phyloP scores from a whole-genome alignment of 2,113 vertebrate genomes.

The Stigmatopora argus region DNA sequence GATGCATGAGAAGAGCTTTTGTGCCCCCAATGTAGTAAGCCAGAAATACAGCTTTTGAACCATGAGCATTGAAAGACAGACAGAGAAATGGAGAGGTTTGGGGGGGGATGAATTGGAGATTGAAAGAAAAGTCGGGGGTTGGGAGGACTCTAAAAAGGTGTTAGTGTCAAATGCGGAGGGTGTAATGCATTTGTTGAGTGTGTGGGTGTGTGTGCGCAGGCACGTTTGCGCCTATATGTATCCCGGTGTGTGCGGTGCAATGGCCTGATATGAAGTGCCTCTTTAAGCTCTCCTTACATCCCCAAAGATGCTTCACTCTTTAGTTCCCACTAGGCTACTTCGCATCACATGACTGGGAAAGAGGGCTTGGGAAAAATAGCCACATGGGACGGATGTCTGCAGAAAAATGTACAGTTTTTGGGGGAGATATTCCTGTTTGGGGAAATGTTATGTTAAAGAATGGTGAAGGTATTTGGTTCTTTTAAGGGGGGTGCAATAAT shows the following conservation, averaged over 20 bases:
- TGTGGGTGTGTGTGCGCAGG: conserved; percentile 41
- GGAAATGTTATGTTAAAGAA: not conserved
- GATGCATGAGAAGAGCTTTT: conserved; percentile 82
- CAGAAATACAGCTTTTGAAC: conserved; percentile 76
- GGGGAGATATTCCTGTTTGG: not conserved
- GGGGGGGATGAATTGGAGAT: conserved; percentile 51
- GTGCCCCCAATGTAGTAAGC: conserved; percentile 75
- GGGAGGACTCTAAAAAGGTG: conserved; percentile 40
- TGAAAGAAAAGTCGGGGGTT: conserved; percentile 20
- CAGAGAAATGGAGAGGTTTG: conserved; percentile 42
- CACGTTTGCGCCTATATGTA: conserved; percentile 24
- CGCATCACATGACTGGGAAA: conserved; percentile 58
- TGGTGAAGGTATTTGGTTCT: too few species aligned
- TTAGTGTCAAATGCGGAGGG: conserved; percentile 67
- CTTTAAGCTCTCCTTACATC: conserved; percentile 69
- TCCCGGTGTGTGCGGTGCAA: conserved; percentile 42
- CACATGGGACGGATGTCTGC: not conserved
- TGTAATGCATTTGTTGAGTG: conserved; percentile 46
- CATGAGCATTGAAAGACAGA: conserved; percentile 57
- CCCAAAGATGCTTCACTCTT: conserved; percentile 76
- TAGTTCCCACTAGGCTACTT: conserved; percentile 63
- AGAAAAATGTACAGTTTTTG: not conserved
- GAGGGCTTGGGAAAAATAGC: conserved; percentile 44
- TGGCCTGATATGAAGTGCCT: conserved; percentile 61
- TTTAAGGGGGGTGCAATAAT: too few species aligned